A percentile compares a stretch with the other conserved stretches of the same genome.
phyloP scores from a whole-genome alignment of 2,113 vertebrate genomes.

The Sitta europaea region DNA sequence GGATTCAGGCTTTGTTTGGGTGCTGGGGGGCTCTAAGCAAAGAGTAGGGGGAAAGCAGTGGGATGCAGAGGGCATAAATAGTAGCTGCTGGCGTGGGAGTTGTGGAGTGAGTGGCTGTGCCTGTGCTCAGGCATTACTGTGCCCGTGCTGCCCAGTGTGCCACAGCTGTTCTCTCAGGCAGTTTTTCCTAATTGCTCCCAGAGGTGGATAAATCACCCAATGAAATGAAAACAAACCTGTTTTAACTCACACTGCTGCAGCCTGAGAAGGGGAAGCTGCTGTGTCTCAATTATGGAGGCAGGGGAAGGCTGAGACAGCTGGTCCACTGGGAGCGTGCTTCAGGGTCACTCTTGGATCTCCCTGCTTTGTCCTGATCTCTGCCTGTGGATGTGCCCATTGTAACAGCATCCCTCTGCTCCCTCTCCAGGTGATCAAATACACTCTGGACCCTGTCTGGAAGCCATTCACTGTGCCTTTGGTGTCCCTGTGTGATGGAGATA shows the following conservation, averaged over 20 bases:
- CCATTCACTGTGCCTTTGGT: slow-evolving; percentile 91
- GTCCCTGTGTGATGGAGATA: slow-evolving; percentile 92
- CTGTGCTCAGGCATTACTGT: background rate
- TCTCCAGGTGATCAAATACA: slow-evolving; percentile 94
- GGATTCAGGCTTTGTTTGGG: background rate
- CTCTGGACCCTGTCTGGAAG: slow-evolving; percentile 94
- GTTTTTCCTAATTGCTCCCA: background rate
- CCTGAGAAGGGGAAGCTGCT: background rate
- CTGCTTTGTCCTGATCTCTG: background rate
- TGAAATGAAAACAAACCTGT: rapidly evolving
- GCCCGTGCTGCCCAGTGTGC: background rate
- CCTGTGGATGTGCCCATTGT: background rate
- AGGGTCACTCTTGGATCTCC: rapidly evolving
- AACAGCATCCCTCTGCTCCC: background rate
- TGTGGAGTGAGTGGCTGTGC: background rate
- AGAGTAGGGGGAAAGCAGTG: background rate
- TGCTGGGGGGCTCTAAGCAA: background rate
- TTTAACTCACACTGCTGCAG: background rate
- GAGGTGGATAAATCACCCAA: background rate
- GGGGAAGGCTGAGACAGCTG: background rate
- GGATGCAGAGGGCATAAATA: background rate
- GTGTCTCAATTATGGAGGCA: background rate
- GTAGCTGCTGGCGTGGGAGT: background rate
- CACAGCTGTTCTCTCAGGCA: background rate
- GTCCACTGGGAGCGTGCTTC: background rate